Conservation (phyloP, 1,140 invertebrate genomes). For the Zophobas morio region DNA sequence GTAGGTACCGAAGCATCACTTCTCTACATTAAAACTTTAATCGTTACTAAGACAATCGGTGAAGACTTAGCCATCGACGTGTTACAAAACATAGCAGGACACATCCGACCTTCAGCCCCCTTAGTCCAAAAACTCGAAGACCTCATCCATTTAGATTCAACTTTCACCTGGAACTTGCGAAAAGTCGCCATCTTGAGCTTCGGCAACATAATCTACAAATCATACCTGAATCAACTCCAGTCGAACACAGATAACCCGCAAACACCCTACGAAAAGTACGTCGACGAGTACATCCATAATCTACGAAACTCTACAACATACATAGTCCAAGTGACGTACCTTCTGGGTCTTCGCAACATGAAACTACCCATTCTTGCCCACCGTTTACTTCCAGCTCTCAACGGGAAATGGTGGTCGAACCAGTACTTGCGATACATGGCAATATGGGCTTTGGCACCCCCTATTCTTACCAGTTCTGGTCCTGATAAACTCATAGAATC, state of each 20-base stretch:
- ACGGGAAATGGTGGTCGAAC: constrained; percentile 49
- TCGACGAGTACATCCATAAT: constrained; percentile 55
- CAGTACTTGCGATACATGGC: constrained; percentile 64
- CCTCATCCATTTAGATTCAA: constrained; percentile 58
- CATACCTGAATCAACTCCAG: neutral
- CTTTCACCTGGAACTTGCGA: constrained; percentile 55
- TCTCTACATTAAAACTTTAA: constrained; percentile 64
- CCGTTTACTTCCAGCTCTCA: constrained; percentile 55
- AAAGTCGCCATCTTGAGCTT: constrained; percentile 66
- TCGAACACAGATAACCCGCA: neutral
- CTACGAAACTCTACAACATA: constrained; percentile 54
- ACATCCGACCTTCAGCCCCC: constrained; percentile 63
- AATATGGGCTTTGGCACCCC: constrained; percentile 61
- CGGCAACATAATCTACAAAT: constrained; percentile 65
- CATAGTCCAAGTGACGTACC: constrained; percentile 53
- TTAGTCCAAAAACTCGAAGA: constrained; percentile 65
- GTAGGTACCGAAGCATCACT: constrained; percentile 66
- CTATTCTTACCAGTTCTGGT: constrained; percentile 53
- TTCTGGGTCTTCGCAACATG: constrained; percentile 60
- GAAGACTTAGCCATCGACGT: constrained; percentile 60
- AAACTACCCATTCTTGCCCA: constrained; percentile 54
- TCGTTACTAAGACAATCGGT: constrained; percentile 61
- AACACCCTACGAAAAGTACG: constrained; percentile 50
- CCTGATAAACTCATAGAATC: constrained; percentile 60
- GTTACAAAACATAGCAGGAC: constrained; percentile 64